Evolutionary conservation across 2,113 vertebrate genomes (phyloP), one percentile per base, ranked within the genome.

Genomic region (Phoenicopterus ruber): DNA sequence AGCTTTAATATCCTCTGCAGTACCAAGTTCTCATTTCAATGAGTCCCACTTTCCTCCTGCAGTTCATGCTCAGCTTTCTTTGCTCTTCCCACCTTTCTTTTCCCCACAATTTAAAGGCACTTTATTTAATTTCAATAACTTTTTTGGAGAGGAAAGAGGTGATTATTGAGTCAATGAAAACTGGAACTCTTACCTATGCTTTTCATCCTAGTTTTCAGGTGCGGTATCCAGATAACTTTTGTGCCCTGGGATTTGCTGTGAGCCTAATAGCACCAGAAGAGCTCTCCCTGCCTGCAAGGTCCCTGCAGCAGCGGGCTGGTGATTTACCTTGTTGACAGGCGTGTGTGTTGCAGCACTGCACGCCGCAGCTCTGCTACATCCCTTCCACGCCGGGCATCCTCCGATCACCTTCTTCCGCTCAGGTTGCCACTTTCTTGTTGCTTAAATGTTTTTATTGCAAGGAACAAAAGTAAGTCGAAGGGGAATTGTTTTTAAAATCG

Each of bases 321-420:
- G 97, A 95, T 70, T 78, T 70, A 94, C 88, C 90, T 82, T 98
- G 97, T 77, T 95, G 96, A 93, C 97, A 96, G 97, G 96, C 83
- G 31, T 87, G 95, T n/a, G 44, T 44, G 79, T 95, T 97, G 97
- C 91, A 91, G 78, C 63, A 71, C 82, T 94, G 88, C 63, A 84
- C 25, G 25, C 96, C 89, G 92, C 98, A 97, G 98, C 98, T 98
- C 98, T 95, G 97, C 98, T 98, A 97, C 98, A 96, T 94, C 97
- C 83, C 96, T 97, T 78, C n/a, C 61, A 1, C 6, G 4, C 70
- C 15, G 2, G 77, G 46, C 82, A 54, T 54, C 66, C 66, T 73
- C 62, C n/a, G 3, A 94, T 98, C 86, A 76, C 96, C 71, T 93
- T 97, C 90, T 97, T 96, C 96, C 78, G 57, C 94, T 92, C 93